Evolutionary conservation across 2,888 invertebrate genomes (phyloP).

Genomic region (Crioceris asparagi): DNA sequence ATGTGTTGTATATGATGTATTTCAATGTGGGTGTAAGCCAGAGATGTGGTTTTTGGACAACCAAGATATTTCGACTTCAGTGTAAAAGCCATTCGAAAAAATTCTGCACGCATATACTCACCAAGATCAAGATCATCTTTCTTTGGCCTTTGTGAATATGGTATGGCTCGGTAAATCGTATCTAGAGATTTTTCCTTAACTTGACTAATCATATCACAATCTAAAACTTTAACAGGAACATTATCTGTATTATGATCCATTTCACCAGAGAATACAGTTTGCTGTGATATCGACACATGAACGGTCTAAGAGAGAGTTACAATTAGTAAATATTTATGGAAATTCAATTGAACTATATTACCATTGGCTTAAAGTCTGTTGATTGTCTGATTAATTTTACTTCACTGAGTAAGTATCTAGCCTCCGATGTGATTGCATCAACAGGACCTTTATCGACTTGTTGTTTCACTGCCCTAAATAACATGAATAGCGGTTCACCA

Average conservation of each 20-base stretch:
- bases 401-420: conserved; percentile 95
- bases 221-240: conserved; percentile 90
- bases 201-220: conserved; percentile 98
- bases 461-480: conserved; percentile 98
- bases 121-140: conserved; percentile 94
- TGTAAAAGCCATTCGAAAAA: too few species aligned
- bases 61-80: too few species aligned
- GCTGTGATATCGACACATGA: conserved; percentile 86
- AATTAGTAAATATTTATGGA: background rate
- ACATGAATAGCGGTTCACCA: conserved; percentile 94
- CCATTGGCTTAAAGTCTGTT: conserved; percentile 89
- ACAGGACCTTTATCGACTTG: conserved; percentile 99
- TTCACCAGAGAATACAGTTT: conserved; percentile 75
- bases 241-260: conserved; percentile 86
- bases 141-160: conserved; percentile 88
- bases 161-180: conserved; percentile 93
- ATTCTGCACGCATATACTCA: too few species aligned
- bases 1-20: too few species aligned
- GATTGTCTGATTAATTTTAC: conserved; percentile 98
- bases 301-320: conserved; percentile 52
- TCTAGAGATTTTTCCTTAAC: conserved; percentile 98
- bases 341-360: conserved; percentile 28
- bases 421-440: conserved; percentile 94
- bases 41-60: too few species aligned
- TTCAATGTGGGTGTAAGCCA: too few species aligned